Percentiles rank a stretch among this genome's conserved stretches.
phyloP scores from a whole-genome alignment of 2,797 vertebrate genomes.

The Tenualosa ilisha region DNA sequence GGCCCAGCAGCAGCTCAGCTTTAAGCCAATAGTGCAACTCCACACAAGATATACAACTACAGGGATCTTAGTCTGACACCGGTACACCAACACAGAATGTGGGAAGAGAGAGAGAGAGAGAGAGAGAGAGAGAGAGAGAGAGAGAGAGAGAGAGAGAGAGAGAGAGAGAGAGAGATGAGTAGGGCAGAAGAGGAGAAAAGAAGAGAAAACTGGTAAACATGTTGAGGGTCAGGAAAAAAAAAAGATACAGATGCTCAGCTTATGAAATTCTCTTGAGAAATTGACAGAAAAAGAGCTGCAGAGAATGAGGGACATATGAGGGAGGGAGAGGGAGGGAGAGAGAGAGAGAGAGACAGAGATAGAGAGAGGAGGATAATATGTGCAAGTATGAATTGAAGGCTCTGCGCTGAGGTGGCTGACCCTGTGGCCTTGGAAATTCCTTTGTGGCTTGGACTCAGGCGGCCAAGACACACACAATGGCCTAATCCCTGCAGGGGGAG shows the following conservation, averaged over 20 bases:
- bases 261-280: background rate
- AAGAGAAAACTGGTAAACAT: background rate
- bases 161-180: background rate
- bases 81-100: background rate
- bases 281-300: background rate
- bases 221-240: background rate
- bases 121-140: background rate
- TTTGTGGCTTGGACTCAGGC: slow-evolving; percentile 56
- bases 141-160: too few species aligned
- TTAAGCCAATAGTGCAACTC: background rate
- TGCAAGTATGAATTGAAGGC: background rate
- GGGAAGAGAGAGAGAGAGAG: background rate
- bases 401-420: slow-evolving; percentile 30
- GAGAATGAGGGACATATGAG: background rate
- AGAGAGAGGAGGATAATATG: background rate
- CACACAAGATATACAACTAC: background rate
- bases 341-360: background rate
- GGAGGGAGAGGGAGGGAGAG: background rate
- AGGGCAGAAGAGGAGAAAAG: too few species aligned
- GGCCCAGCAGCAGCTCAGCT: background rate
- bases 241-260: too few species aligned
- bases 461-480: slow-evolving; percentile 55
- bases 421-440: slow-evolving; percentile 53
- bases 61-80: background rate
- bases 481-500: slow-evolving; percentile 33